These are phyloP conservation scores for Psammodynastes pulverulentus DNA, from an alignment of 2,113 vertebrate genomes.

Conservation along the genomic window DNA sequence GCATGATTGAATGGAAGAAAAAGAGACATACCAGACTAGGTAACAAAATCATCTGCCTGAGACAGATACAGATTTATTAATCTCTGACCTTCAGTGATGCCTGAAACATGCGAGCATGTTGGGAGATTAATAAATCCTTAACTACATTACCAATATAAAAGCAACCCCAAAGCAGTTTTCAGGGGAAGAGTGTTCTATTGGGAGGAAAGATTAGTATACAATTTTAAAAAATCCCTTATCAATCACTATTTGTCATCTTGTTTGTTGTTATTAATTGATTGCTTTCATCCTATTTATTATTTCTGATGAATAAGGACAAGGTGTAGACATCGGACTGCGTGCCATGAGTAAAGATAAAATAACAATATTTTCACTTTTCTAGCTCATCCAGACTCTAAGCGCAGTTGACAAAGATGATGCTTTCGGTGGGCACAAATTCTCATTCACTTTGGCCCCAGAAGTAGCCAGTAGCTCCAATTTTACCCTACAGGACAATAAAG, in stretches of 20 bases:
- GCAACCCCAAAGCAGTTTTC: background rate
- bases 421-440: constrained; percentile 85
- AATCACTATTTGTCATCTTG: background rate
- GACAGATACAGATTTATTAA: background rate
- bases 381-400: constrained; percentile 93
- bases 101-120: background rate
- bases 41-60: background rate
- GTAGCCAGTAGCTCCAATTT: constrained; percentile 87
- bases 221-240: background rate
- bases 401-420: constrained; percentile 89
- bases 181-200: background rate
- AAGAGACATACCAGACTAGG: background rate
- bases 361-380: constrained; percentile 58
- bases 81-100: background rate
- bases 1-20: background rate
- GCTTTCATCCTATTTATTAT: background rate
- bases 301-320: background rate
- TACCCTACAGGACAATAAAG: constrained; percentile 91
- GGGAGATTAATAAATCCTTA: background rate
- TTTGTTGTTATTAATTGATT: background rate
- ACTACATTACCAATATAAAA: background rate
- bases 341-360: constrained; percentile 19
- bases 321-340: constrained; percentile 8
- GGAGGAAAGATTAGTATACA: background rate
- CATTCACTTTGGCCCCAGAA: constrained; percentile 84